Evolutionary conservation across 2,113 vertebrate genomes (phyloP).

Genomic region (Heterotis niloticus): DNA sequence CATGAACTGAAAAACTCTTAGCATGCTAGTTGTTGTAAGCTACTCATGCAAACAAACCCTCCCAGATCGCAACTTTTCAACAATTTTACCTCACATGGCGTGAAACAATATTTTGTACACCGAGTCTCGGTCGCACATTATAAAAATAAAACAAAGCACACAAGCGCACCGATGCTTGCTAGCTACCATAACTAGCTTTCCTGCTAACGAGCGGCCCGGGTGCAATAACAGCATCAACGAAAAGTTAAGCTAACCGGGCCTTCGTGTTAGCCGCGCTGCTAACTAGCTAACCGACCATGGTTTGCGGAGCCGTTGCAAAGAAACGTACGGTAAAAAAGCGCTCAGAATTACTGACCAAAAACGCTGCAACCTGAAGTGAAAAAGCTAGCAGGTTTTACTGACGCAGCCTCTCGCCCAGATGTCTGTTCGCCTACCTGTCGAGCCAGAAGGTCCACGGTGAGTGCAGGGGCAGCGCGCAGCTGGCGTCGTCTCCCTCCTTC

Average conservation of each 20-base stretch:
- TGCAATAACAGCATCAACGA: no score
- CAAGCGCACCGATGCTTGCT: neutral
- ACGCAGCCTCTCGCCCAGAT: neutral
- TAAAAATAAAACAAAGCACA: no score
- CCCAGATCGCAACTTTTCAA: no score
- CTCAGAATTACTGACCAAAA: no score
- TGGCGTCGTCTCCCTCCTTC: constrained; percentile 45
- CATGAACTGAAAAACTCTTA: no score
- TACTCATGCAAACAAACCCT: no score
- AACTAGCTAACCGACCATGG: neutral
- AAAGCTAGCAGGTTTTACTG: no score
- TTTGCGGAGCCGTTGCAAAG: neutral
- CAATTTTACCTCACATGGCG: no score
- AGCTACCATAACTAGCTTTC: neutral
- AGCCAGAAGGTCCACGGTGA: constrained; percentile 76
- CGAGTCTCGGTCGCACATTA: no score
- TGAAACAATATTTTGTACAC: no score
- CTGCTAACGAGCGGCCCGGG: neutral
- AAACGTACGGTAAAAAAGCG: neutral
- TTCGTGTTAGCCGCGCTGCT: neutral
- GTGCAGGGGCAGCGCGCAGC: constrained; percentile 58
- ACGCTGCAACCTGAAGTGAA: no score
- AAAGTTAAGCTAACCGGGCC: neutral
- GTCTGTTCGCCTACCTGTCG: constrained; percentile 54
- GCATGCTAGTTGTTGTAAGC: no score